These are phyloP conservation scores for Martes martes DNA, from an alignment of 2,113 vertebrate genomes.

Conservation along the genomic window DNA sequence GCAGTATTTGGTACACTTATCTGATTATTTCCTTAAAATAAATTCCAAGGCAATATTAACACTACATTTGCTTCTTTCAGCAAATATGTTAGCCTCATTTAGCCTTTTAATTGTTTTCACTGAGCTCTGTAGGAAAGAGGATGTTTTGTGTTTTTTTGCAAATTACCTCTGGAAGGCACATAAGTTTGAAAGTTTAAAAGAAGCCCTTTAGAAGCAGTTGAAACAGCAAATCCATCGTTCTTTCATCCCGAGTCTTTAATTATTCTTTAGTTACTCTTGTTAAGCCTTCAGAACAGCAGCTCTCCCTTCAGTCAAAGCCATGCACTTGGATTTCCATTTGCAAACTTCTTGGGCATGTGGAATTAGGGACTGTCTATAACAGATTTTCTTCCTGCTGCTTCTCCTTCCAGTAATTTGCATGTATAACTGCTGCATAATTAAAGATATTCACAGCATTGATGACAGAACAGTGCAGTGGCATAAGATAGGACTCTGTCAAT, in stretches of 20 bases:
- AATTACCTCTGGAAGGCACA: background rate
- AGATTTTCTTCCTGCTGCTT: background rate
- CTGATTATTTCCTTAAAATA: background rate
- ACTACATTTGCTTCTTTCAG: background rate
- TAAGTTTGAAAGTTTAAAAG: background rate
- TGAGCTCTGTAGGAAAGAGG: background rate
- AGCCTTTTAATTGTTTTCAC: background rate
- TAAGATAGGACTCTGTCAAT: background rate
- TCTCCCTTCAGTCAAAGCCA: background rate
- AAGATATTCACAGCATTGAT: background rate
- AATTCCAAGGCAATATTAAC: background rate
- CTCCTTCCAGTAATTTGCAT: background rate
- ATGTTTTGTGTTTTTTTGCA: background rate
- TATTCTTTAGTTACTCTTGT: background rate
- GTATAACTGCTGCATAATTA: background rate
- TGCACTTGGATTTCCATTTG: background rate
- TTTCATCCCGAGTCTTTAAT: background rate
- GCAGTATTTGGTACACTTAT: background rate
- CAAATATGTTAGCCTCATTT: background rate
- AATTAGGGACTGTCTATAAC: background rate
- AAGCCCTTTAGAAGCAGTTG: background rate
- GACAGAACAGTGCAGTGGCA: too few species aligned
- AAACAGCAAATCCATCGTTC: background rate
- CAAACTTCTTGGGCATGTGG: background rate
- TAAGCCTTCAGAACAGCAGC: background rate